Percentiles rank a stretch among this genome's conserved stretches.
Evolutionary conservation across 2,113 vertebrate species (phyloP).

Genomic region (Cettia cetti): DNA sequence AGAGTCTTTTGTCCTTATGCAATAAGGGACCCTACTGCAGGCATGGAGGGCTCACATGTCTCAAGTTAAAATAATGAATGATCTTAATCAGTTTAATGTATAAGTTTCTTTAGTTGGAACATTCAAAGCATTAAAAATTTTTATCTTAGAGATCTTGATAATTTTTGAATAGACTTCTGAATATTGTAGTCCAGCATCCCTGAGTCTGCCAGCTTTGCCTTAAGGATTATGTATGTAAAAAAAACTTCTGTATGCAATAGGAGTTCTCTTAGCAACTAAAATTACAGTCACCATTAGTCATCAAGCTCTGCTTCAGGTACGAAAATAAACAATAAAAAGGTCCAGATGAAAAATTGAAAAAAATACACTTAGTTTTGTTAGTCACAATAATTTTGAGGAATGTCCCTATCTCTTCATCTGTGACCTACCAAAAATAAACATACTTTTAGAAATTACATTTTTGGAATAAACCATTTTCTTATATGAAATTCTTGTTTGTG

Average conservation of each 20-base stretch:
- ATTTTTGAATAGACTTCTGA: not conserved
- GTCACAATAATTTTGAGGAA: not conserved
- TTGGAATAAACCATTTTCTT: not conserved
- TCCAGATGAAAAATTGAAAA: not conserved
- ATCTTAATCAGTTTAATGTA: not conserved
- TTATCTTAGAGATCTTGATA: not conserved
- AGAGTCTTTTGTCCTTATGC: not conserved
- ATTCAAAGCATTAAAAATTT: not conserved
- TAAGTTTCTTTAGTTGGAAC: not conserved
- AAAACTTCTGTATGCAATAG: not conserved
- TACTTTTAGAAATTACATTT: not conserved
- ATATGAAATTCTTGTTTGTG: not conserved
- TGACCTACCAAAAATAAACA: not conserved
- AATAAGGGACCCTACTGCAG: not conserved
- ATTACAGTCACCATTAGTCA: not conserved
- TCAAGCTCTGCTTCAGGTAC: not conserved
- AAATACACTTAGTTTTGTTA: not conserved
- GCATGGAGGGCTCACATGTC: too few relatives aligned
- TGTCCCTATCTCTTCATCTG: not conserved
- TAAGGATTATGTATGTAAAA: not conserved
- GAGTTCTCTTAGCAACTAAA: not conserved
- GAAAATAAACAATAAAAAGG: not conserved
- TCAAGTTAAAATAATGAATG: not conserved
- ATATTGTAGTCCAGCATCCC: not conserved
- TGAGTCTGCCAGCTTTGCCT: not conserved